Percentiles rank a stretch among this genome's conserved stretches.
Conservation (phyloP, 1,140 invertebrate species). For the Drosophila tropicalis region DNA sequence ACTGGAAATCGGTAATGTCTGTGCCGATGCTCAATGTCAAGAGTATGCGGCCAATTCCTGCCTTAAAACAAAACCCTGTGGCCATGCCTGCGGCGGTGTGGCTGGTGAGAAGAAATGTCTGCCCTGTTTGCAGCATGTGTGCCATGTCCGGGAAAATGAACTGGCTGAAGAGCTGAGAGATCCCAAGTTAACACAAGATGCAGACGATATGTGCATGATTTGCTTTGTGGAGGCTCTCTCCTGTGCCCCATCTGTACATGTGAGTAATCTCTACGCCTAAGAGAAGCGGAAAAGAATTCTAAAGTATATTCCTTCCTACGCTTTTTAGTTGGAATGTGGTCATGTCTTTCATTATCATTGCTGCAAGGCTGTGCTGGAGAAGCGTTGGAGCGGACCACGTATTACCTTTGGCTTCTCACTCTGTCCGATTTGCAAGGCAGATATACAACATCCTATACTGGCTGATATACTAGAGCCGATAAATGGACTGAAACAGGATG, state of each 20-base stretch:
- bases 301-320: too few species aligned
- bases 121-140: constrained; percentile 89
- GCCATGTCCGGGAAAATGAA: constrained; percentile 84
- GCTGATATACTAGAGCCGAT: constrained; percentile 92
- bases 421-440: constrained; percentile 97
- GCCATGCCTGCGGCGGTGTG: constrained; percentile 96
- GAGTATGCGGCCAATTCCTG: constrained; percentile 94
- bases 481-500: constrained; percentile 93
- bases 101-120: constrained; percentile 92
- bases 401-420: constrained; percentile 98
- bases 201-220: constrained; percentile 99
- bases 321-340: constrained; percentile 91
- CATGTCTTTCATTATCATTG: constrained; percentile 98
- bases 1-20: constrained; percentile 95
- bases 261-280: constrained; percentile 62
- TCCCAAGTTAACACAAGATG: constrained; percentile 93
- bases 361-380: constrained; percentile 92
- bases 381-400: constrained; percentile 95
- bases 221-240: constrained; percentile 98
- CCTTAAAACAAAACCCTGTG: constrained; percentile 91
- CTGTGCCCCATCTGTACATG: constrained; percentile 96
- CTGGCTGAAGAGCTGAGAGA: constrained; percentile 84
- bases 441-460: constrained; percentile 93
- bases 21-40: constrained; percentile 96
- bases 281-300: too few species aligned